Base-by-base conservation (phyloP, 1,140 invertebrate genomes). In the Colletes latitarsis region DNA sequence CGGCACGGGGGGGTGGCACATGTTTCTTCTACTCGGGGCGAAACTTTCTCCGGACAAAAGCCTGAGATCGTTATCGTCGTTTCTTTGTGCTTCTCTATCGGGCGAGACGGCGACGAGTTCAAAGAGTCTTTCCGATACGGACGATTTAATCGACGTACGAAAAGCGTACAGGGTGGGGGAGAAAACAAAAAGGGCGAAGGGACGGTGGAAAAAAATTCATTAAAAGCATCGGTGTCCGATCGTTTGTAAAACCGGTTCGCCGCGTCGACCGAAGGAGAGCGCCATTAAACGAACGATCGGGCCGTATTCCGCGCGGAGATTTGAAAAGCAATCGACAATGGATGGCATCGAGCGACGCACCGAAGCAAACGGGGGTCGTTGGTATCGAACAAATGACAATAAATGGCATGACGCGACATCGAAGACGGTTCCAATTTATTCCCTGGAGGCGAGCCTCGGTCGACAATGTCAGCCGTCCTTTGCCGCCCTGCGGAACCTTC, bases 401-500 rank as follows among this genome's bases (percentile, higher is more conserved):
- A 89, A 91, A 92, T 89, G 87, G 86, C 82, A 79, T 82, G 84
- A 88, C 89, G 86, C 83, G 84, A 82, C 86, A 77, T 81, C 78
- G 81, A 90, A 90, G 90, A 90, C 90, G 90, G 84, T 89, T 89
- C 85, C 90, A 88, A 91, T 92, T 91, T 91, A 91, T 91, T 90
- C 82, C 84, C 86, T 62, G 64, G 77, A 70, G 78, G 74, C 73
- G 73, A 76, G 3, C 41, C 67, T 80, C 73, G 69, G 67, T 39
- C 77, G 77, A 82, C 79, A 76, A 76, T 69, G 72, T 73, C 72
- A 76, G 70, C 57, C 84, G 53, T 82, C 55, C 74, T 82, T 81
- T 72, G 70, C 77, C 60, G 64, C 66, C 68, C 41, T 60, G 69
- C 49, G 19, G 30, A 67, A n/a, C 77, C 41, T 55, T 49, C 19